Evolutionary conservation across 2,113 vertebrate species (phyloP).

Genomic region (Vidua chalybeata): DNA sequence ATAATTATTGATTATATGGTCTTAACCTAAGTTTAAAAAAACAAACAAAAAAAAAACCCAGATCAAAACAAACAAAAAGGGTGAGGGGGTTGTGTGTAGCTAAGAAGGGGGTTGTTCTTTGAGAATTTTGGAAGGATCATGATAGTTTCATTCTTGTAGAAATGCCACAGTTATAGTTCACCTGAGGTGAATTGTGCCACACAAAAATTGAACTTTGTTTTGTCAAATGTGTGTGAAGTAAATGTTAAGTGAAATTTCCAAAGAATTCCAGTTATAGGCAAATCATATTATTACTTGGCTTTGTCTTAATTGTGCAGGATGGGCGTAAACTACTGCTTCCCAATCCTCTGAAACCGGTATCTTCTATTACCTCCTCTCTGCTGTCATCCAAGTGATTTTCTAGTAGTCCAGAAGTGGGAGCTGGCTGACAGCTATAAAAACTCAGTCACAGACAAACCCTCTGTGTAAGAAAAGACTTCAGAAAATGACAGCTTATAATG

Average conservation of each 20-base stretch:
- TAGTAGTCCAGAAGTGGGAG: background rate
- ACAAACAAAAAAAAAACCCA: background rate
- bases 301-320: background rate
- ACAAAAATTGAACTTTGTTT: background rate
- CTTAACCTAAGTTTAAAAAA: background rate
- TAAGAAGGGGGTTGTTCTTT: background rate
- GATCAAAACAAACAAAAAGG: background rate
- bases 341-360: background rate
- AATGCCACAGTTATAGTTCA: background rate
- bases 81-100: background rate
- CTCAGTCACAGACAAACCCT: background rate
- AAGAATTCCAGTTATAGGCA: background rate
- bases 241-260: background rate
- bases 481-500: background rate
- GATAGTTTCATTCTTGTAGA: background rate
- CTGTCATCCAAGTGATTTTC: background rate
- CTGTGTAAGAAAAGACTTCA: background rate
- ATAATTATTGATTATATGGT: background rate
- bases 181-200: background rate
- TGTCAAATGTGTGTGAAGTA: background rate
- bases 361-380: background rate
- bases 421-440: background rate
- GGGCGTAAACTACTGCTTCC: background rate
- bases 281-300: background rate
- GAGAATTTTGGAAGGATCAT: background rate